Evolutionary conservation across 2,888 invertebrate genomes (phyloP).

Genomic region (Latrodectus elegans): DNA sequence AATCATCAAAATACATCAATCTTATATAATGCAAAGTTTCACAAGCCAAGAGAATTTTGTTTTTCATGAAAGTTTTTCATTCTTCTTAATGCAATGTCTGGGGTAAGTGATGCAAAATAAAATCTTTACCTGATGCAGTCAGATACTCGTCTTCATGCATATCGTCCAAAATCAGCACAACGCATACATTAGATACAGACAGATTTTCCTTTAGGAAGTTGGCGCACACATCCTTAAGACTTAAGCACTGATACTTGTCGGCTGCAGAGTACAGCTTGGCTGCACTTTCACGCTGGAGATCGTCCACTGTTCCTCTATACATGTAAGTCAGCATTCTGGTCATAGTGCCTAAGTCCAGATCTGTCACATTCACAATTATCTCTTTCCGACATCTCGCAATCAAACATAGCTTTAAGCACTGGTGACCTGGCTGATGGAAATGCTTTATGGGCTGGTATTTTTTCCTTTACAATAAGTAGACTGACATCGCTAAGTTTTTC

Average conservation of each 20-base stretch:
- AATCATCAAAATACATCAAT: background rate
- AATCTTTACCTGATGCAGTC: background rate
- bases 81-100: background rate
- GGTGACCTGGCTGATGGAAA: slow-evolving; percentile 87
- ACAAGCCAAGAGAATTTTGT: background rate
- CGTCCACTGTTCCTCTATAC: background rate
- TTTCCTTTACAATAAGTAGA: background rate
- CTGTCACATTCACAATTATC: slow-evolving; percentile 77
- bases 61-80: background rate
- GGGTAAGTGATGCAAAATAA: background rate
- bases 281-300: background rate
- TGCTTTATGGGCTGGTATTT: background rate
- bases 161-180: background rate
- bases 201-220: background rate
- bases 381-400: slow-evolving; percentile 98
- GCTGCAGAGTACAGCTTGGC: background rate
- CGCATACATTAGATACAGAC: background rate
- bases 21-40: background rate
- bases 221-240: background rate
- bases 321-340: background rate
- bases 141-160: background rate
- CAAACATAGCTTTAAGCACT: slow-evolving; percentile 99
- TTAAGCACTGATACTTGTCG: background rate
- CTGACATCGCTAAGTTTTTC: background rate
- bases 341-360: background rate